Conservation (phyloP, 2,888 invertebrate genomes). For the Portevinia maculata region DNA sequence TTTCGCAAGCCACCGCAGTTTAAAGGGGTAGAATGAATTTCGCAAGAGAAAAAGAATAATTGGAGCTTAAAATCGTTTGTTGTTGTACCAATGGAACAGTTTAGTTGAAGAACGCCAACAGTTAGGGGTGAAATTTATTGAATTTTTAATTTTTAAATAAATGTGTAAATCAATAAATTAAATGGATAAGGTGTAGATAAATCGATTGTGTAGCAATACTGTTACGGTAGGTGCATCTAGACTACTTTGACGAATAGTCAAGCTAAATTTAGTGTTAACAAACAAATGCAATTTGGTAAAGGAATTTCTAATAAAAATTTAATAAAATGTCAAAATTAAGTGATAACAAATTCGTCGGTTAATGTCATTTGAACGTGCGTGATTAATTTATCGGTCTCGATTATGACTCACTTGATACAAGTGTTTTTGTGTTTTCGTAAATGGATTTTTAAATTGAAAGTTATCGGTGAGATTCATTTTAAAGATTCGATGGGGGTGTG, state of each 20-base stretch:
- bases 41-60: slow-evolving; percentile 23
- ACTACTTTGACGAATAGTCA: slow-evolving; percentile 1
- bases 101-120: slow-evolving; percentile 34
- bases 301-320: no score
- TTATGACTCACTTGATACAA: slow-evolving; percentile 1
- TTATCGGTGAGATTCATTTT: slow-evolving; percentile 14
- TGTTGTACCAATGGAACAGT: slow-evolving; percentile 45
- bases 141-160: slow-evolving; percentile 21
- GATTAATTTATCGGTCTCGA: not conserved
- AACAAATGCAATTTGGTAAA: not conserved
- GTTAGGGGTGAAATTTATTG: slow-evolving; percentile 13
- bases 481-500: not conserved
- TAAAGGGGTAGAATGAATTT: slow-evolving; percentile 11
- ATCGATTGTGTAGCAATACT: slow-evolving; percentile 35
- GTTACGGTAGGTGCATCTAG: slow-evolving; percentile 48
- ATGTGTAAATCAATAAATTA: slow-evolving; percentile 2
- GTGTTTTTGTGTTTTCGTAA: not conserved
- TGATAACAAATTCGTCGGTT: no score
- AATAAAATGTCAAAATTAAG: not conserved
- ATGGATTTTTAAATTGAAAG: slow-evolving; percentile 1
- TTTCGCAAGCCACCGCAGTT: not conserved
- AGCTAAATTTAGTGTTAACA: not conserved
- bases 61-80: slow-evolving; percentile 28
- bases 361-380: not conserved
- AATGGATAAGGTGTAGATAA: not conserved